Evolutionary conservation across 1,140 invertebrate species (phyloP).

Genomic region (Ceratina australensis): DNA sequence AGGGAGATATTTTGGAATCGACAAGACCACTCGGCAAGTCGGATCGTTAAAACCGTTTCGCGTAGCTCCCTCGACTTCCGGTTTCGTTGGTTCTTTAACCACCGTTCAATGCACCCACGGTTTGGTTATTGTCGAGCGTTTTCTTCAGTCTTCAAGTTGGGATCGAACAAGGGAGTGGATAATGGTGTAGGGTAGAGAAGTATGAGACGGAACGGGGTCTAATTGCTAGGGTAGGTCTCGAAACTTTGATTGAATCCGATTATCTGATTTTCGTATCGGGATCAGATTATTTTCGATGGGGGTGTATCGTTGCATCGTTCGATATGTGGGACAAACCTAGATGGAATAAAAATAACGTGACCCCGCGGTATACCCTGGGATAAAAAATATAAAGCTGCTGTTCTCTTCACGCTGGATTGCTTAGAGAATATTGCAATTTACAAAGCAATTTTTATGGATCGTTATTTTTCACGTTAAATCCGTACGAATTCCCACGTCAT

Average conservation of each 20-base stretch:
- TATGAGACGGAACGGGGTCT: not conserved
- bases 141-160: too few relatives aligned
- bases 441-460: too few relatives aligned
- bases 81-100: not conserved
- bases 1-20: not conserved
- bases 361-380: not conserved
- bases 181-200: not conserved
- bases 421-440: not conserved
- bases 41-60: constrained; percentile 40
- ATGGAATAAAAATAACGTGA: not conserved
- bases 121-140: constrained; percentile 15
- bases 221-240: not conserved
- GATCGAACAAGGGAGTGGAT: not conserved
- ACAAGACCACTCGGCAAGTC: not conserved
- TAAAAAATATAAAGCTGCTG: too few relatives aligned
- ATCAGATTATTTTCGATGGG: not conserved
- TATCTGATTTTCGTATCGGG: not conserved
- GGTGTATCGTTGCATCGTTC: not conserved
- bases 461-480: too few relatives aligned
- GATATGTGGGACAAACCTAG: not conserved
- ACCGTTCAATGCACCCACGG: not conserved
- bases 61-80: constrained; percentile 4
- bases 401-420: not conserved
- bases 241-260: not conserved
- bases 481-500: too few relatives aligned